Conservation (phyloP, 2,797 vertebrate species). For the Lagorchestes hirsutus region DNA sequence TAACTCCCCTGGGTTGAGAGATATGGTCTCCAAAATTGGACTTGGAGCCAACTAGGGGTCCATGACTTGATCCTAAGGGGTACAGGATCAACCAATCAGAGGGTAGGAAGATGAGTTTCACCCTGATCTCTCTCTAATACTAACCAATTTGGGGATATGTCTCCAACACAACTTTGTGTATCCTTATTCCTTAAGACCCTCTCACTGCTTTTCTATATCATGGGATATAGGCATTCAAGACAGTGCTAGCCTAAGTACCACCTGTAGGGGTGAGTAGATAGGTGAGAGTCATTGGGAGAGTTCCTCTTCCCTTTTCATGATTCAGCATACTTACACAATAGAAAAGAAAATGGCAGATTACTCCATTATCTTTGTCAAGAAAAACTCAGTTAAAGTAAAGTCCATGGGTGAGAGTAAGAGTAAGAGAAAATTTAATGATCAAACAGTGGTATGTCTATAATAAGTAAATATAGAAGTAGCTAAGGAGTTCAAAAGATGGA, state of each 20-base stretch:
- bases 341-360: no score
- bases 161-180: neutral
- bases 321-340: neutral
- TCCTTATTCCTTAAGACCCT: neutral
- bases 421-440: no score
- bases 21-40: neutral
- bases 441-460: no score
- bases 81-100: conserved; percentile 49
- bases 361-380: no score
- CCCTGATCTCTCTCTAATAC: neutral
- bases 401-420: no score
- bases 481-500: neutral
- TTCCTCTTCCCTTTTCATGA: neutral
- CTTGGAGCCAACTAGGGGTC: neutral
- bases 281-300: neutral
- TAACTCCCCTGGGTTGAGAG: neutral
- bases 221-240: neutral
- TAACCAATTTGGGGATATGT: neutral
- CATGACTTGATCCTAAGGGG: conserved; percentile 30
- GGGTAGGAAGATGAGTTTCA: conserved; percentile 32
- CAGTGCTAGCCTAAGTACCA: neutral
- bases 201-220: neutral
- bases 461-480: no score
- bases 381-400: no score
- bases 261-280: neutral